Conservation (phyloP, 2,797 vertebrate species). For the Trematomus bernacchii region DNA sequence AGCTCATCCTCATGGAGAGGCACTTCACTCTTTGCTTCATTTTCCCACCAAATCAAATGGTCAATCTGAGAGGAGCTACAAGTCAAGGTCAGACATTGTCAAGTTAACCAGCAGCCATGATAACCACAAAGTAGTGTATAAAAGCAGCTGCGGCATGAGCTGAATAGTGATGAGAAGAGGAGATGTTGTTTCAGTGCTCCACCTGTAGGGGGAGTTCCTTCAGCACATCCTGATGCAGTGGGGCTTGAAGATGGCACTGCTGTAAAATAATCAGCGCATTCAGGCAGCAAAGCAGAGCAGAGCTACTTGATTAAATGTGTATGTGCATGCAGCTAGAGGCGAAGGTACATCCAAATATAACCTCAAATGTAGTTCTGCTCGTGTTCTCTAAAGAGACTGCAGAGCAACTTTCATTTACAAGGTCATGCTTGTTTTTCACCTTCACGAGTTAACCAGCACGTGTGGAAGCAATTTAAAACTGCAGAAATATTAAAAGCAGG, state of each 20-base stretch:
- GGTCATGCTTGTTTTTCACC: background rate
- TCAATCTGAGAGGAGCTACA: conserved; percentile 7
- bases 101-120: background rate
- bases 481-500: conserved; percentile 22
- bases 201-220: conserved; percentile 60
- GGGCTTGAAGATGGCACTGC: conserved; percentile 41
- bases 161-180: conserved; percentile 16
- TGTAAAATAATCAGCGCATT: conserved; percentile 51
- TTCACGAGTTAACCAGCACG: conserved; percentile 6
- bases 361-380: conserved; percentile 29
- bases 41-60: background rate
- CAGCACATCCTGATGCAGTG: conserved; percentile 35
- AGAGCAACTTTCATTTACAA: conserved; percentile 5
- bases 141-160: conserved; percentile 22
- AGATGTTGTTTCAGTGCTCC: background rate
- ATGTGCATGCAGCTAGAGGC: conserved; percentile 62
- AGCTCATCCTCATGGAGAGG: conserved; percentile 18
- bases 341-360: conserved; percentile 67
- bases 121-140: conserved; percentile 5
- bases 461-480: conserved; percentile 12
- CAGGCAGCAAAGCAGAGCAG: conserved; percentile 60
- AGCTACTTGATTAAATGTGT: conserved; percentile 70
- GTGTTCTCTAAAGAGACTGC: conserved; percentile 8
- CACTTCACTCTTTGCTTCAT: conserved; percentile 8
- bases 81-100: conserved; percentile 23